Conservation (phyloP, 2,888 invertebrate species). For the Spodoptera littoralis region DNA sequence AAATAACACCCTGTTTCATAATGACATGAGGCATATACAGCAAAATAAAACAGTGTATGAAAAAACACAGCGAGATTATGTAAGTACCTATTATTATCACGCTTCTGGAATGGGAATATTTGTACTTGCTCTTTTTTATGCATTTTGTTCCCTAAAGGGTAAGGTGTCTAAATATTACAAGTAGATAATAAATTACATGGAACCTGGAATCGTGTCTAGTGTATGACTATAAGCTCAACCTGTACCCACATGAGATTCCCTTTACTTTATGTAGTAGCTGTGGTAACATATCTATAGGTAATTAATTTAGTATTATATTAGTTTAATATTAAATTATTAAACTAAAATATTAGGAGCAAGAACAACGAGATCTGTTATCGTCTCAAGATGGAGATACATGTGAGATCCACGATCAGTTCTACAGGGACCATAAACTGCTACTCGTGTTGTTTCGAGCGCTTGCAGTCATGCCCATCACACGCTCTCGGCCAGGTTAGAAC, state of each 20-base stretch:
- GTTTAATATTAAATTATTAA: too few relatives aligned
- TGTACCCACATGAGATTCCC: too few relatives aligned
- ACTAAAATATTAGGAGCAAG: conserved; percentile 73
- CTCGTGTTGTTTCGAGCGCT: conserved; percentile 89
- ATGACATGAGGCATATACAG: conserved; percentile 81
- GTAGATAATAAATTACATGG: too few relatives aligned
- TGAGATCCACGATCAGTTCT: conserved; percentile 91
- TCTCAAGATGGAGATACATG: conserved; percentile 89
- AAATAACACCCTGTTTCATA: conserved; percentile 72
- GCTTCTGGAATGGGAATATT: too few relatives aligned
- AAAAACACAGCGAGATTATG: conserved; percentile 79
- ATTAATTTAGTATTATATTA: too few relatives aligned
- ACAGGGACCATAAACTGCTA: conserved; percentile 90
- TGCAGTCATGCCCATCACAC: conserved; percentile 91
- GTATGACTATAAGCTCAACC: too few relatives aligned
- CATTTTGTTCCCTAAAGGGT: too few relatives aligned
- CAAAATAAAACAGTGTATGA: conserved; percentile 70
- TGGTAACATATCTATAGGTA: too few relatives aligned
- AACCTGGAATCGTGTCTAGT: too few relatives aligned
- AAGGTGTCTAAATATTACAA: too few relatives aligned
- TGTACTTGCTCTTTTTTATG: too few relatives aligned
- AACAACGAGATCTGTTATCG: conserved; percentile 85
- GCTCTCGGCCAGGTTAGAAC: conserved; percentile 85
- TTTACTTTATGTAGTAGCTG: too few relatives aligned
- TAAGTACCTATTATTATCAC: conserved; percentile 63